Conservation (phyloP, 2,113 vertebrate genomes). For the Polypterus senegalus region DNA sequence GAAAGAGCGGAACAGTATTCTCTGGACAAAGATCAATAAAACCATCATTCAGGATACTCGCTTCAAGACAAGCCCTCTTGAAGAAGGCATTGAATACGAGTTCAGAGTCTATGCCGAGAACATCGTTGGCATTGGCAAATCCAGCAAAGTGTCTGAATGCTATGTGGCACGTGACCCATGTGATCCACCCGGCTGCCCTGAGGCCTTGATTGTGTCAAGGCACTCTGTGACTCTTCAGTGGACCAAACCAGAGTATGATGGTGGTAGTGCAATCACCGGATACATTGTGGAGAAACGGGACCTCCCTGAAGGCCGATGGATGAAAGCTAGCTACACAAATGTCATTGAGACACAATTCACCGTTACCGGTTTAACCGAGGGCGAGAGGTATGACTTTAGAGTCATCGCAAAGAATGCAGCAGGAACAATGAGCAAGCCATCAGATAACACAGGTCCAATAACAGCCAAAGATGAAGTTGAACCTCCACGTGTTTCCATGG, state of each 20-base stretch:
- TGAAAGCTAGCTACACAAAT: slow-evolving; percentile 92
- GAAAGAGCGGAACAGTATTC: slow-evolving; percentile 94
- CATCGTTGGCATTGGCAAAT: slow-evolving; percentile 85
- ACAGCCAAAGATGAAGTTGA: slow-evolving; percentile 82
- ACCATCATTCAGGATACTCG: slow-evolving; percentile 76
- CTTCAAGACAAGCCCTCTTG: slow-evolving; percentile 81
- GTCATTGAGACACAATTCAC: slow-evolving; percentile 92
- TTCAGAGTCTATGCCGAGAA: slow-evolving; percentile 92
- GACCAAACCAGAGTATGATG: slow-evolving; percentile 92
- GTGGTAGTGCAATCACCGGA: slow-evolving; percentile 87
- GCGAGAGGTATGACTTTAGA: slow-evolving; percentile 91
- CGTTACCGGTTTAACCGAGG: slow-evolving; percentile 83
- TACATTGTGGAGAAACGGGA: slow-evolving; percentile 93
- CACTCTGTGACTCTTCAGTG: slow-evolving; percentile 79
- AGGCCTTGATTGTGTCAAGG: slow-evolving; percentile 78
- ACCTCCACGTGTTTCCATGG: slow-evolving; percentile 84
- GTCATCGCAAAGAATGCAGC: slow-evolving; percentile 93
- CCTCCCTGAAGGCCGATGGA: slow-evolving; percentile 91
- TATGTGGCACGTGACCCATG: slow-evolving; percentile 88
- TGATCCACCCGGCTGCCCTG: slow-evolving; percentile 85
- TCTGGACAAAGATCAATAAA: slow-evolving; percentile 92
- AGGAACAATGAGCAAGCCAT: slow-evolving; percentile 83
- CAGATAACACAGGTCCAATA: slow-evolving; percentile 90
- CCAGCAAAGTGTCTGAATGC: slow-evolving; percentile 90
- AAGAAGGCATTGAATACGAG: slow-evolving; percentile 91